phyloP scores from a whole-genome alignment of 2,797 vertebrate genomes.

The Pangasius sanitwongsei region DNA sequence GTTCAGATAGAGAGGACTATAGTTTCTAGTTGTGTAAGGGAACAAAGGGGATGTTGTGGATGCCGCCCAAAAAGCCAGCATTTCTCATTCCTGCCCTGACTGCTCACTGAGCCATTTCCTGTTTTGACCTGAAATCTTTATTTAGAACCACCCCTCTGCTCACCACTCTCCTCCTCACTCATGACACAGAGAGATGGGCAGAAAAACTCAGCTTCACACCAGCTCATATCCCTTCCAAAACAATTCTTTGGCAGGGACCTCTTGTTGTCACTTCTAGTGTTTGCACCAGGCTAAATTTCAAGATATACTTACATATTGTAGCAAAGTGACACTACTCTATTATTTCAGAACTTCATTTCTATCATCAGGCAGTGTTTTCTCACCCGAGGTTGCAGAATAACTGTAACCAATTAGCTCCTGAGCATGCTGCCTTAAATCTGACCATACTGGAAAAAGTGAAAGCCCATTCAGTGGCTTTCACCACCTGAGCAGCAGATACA shows the following conservation, averaged over 20 bases:
- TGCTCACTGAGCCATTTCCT: slow-evolving; percentile 99
- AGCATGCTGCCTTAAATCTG: slow-evolving; percentile 41
- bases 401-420: slow-evolving; percentile 24
- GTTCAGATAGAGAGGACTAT: slow-evolving; percentile 40
- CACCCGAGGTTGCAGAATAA: slow-evolving; percentile 30
- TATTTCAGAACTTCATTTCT: slow-evolving; percentile 16
- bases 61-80: slow-evolving; percentile 77
- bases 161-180: slow-evolving; percentile 72
- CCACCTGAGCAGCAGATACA: slow-evolving; percentile 24
- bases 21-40: slow-evolving; percentile 50
- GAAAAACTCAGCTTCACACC: slow-evolving; percentile 60
- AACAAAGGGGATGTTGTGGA: slow-evolving; percentile 86
- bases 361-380: slow-evolving; percentile 27
- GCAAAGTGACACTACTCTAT: background rate
- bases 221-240: slow-evolving; percentile 32
- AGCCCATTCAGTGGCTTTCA: background rate
- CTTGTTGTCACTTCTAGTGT: slow-evolving; percentile 32
- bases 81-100: slow-evolving; percentile 92
- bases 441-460: slow-evolving; percentile 44
- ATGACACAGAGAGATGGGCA: slow-evolving; percentile 68
- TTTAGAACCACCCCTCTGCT: slow-evolving; percentile 93
- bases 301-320: slow-evolving; percentile 13
- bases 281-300: slow-evolving; percentile 22
- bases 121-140: slow-evolving; percentile 99
- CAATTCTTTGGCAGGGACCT: slow-evolving; percentile 33